These are phyloP conservation scores for Sympetrum striolatum DNA, from an alignment of 2,888 invertebrate genomes.

Conservation along the genomic window DNA sequence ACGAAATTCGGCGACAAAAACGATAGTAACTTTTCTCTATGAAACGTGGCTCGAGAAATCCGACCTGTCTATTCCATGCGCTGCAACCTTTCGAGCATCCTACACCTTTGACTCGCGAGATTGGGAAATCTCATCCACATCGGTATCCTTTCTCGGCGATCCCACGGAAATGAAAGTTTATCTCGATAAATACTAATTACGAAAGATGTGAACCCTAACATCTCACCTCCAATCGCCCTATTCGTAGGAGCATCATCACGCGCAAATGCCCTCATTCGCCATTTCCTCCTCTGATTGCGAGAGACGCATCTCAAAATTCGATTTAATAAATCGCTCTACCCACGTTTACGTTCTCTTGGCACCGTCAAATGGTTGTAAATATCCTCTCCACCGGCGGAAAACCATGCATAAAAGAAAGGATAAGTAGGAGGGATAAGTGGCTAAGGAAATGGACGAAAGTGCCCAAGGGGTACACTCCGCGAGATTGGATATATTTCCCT, in stretches of 20 bases:
- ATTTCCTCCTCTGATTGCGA: too few species aligned
- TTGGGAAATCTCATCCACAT: too few species aligned
- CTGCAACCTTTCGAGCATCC: neutral
- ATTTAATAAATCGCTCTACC: neutral
- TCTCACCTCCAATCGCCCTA: too few species aligned
- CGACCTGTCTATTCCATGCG: neutral
- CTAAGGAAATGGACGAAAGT: neutral
- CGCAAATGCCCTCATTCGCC: neutral
- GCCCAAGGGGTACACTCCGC: neutral
- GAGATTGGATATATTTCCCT: neutral
- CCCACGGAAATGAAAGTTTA: too few species aligned
- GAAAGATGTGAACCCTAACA: too few species aligned
- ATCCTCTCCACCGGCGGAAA: neutral
- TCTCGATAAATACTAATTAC: too few species aligned
- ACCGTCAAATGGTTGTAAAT: neutral
- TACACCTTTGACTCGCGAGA: neutral
- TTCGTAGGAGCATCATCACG: too few species aligned
- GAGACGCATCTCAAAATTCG: neutral
- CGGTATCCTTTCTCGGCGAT: too few species aligned
- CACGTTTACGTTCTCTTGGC: neutral
- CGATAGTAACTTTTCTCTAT: neutral
- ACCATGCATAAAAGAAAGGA: neutral
- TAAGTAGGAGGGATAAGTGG: neutral
- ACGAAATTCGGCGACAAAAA: neutral
- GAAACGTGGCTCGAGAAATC: neutral